Percentiles rank a stretch among this genome's conserved stretches.
Conservation (phyloP, 92 coral and sea anemone genomes). For the Hydrozoanthus gracilis region DNA sequence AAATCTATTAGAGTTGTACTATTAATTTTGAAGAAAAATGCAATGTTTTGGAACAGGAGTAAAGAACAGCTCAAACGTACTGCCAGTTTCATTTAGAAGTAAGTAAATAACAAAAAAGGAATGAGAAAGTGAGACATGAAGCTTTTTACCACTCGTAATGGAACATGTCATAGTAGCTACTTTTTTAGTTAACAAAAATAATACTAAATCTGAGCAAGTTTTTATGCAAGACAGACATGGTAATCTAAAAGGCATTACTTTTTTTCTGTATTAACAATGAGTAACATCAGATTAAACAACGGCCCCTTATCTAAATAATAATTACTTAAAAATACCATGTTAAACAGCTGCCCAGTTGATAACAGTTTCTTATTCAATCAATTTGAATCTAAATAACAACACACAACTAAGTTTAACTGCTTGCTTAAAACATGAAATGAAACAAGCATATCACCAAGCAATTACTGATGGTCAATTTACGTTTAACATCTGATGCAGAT, state of each 20-base stretch:
- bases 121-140: not conserved
- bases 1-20: too few relatives aligned
- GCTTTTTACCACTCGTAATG: not conserved
- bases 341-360: not conserved
- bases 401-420: conserved; percentile 19
- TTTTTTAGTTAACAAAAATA: not conserved
- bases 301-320: too few relatives aligned
- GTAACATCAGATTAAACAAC: too few relatives aligned
- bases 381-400: not conserved
- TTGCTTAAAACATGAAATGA: conserved; percentile 4
- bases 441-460: conserved; percentile 9
- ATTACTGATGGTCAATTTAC: conserved; percentile 13
- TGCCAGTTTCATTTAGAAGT: too few relatives aligned
- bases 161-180: not conserved
- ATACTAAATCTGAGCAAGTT: too few relatives aligned
- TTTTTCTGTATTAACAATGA: too few relatives aligned
- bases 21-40: too few relatives aligned
- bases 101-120: too few relatives aligned
- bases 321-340: not conserved
- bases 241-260: too few relatives aligned
- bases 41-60: too few relatives aligned
- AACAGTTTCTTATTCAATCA: conserved; percentile 18
- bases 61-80: too few relatives aligned
- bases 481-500: conserved; percentile 48
- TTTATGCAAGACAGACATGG: too few relatives aligned